Conservation (phyloP, 35 echinoderm and acorn worm species). For the Apostichopus japonicus region DNA sequence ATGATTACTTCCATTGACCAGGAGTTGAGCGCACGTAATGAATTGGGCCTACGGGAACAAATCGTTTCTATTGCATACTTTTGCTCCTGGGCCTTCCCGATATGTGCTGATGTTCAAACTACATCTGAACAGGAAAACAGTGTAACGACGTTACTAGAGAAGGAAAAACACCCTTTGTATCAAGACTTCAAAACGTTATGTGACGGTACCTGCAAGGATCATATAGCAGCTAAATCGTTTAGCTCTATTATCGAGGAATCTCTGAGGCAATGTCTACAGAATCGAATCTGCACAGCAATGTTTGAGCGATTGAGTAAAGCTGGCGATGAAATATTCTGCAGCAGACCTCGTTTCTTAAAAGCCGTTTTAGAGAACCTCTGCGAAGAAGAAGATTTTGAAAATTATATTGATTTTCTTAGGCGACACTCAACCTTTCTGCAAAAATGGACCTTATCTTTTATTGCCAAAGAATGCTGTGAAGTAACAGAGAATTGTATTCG, state of each 20-base stretch:
- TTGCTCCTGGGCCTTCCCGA: conserved; percentile 35
- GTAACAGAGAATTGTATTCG: not conserved
- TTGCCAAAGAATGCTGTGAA: conserved; percentile 26
- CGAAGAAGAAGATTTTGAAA: not conserved
- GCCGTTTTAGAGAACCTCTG: too few relatives aligned
- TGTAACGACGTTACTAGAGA: conserved; percentile 25
- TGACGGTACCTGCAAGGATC: conserved; percentile 16
- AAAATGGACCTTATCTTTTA: not conserved
- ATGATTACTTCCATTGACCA: not conserved
- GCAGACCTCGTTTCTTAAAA: not conserved
- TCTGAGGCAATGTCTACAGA: not conserved
- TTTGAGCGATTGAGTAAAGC: conserved; percentile 26
- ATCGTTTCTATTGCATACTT: conserved; percentile 2
- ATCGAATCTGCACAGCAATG: conserved; percentile 16
- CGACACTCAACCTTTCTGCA: not conserved
- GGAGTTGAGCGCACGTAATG: not conserved
- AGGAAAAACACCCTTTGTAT: conserved; percentile 3
- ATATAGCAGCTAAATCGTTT: conserved; percentile 33
- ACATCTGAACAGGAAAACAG: conserved; percentile 27
- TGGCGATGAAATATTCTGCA: conserved; percentile 46
- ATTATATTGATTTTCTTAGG: not conserved
- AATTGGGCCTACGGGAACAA: not conserved
- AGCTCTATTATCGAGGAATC: conserved; percentile 5
- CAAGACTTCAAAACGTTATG: conserved; percentile 22
- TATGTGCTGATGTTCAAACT: conserved; percentile 1